Evolutionary conservation across 2,797 vertebrate species (phyloP), one percentile per base, ranked within the genome.

Genomic region (Chiloscyllium punctatum): DNA sequence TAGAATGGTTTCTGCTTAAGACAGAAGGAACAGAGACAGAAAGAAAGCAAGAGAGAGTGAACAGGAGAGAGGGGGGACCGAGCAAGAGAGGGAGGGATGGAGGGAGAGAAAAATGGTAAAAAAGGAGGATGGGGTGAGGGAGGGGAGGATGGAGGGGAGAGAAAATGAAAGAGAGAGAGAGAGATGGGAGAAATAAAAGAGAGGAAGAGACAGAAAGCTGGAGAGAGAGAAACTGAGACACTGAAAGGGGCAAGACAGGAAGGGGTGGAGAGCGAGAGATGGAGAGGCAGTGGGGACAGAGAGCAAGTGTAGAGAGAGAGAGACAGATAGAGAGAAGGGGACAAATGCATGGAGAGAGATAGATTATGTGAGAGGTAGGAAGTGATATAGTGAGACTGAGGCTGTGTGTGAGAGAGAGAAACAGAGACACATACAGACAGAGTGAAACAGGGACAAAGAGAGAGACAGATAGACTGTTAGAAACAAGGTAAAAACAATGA

Each of bases 1-100:
- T 71, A 37, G 33, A n/a, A 37, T 98, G 98, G 98, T 98, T 97
- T 98, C 97, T 97, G 97, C 97, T 97, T 97, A 97, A 97, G 97
- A 97, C 97, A 97, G 71, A 96, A 97, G 97, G 98, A 98, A 98
- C 97, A 62, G 51, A 86, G 82, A 86, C 37, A 48, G 16, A 86
- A 37, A 79, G 77, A n/a, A 33, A 79, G 11, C 15, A 3, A 79
- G n/a, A 42, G 5, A 42, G 79, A 18, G 42, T 48, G 82, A 25
- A 21, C 7, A 6, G 21, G 18, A 23, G 37, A 48, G 82, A 8
- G 3, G 16, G 18, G 21, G 23, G 5, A 48, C 18, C 7, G 2
- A 51, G 82, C 23, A 21, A 9, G 82, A 25, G 4, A 25, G 42
- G 25, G 16, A 48, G 82, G 23, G 37, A 25, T 42, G 48, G 82